These are phyloP conservation scores for Macrosiphum euphorbiae DNA, from an alignment of 2,888 invertebrate genomes.

Conservation along the genomic window DNA sequence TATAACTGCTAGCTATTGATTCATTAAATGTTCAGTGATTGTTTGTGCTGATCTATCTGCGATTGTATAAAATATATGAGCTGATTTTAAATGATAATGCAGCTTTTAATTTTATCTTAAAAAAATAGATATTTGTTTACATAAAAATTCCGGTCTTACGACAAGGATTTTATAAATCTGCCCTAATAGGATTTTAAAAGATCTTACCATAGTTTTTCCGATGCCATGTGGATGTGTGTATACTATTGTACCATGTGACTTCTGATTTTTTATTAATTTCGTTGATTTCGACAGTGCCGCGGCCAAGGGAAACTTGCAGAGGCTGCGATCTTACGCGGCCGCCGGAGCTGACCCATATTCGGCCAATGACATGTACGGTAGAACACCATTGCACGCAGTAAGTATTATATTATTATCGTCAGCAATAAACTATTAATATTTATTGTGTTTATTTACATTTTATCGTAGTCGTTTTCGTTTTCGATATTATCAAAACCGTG, in stretches of 20 bases:
- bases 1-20: background rate
- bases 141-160: background rate
- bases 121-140: background rate
- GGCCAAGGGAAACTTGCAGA: slow-evolving; percentile 74
- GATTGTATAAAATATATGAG: background rate
- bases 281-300: slow-evolving; percentile 72
- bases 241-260: background rate
- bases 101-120: background rate
- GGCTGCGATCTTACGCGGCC: slow-evolving; percentile 76
- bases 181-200: background rate
- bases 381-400: slow-evolving; percentile 80
- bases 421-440: background rate
- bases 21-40: background rate
- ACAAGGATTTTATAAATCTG: background rate
- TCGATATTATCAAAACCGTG: background rate
- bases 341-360: slow-evolving; percentile 79
- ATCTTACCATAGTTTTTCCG: background rate
- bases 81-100: background rate
- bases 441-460: background rate
- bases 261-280: background rate
- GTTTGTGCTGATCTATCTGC: background rate
- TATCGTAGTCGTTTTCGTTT: background rate
- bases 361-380: slow-evolving; percentile 75
- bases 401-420: background rate
- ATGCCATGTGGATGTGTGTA: background rate